These are phyloP conservation scores for Therioaphis trifolii DNA, from an alignment of 2,888 invertebrate genomes.

Conservation along the genomic window DNA sequence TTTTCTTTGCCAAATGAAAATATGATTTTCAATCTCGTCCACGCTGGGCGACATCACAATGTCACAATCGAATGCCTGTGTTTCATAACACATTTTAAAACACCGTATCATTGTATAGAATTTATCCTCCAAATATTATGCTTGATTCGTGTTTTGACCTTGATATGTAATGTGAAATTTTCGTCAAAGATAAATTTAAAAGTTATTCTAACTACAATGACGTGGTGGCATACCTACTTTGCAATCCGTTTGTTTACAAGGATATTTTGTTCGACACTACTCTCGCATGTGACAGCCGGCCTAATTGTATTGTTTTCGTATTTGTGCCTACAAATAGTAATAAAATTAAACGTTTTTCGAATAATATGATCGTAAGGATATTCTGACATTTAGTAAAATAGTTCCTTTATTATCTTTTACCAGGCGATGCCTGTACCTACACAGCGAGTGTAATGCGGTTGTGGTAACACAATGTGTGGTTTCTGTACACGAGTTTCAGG, in stretches of 20 bases:
- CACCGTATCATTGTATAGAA: too few species aligned
- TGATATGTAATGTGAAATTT: too few species aligned
- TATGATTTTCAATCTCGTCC: too few species aligned
- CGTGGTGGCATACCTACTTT: too few species aligned
- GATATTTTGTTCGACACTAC: background rate
- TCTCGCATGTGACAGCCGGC: background rate
- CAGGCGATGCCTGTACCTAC: slow-evolving; percentile 3
- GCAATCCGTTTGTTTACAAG: background rate
- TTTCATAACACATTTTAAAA: too few species aligned
- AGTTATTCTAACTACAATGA: too few species aligned
- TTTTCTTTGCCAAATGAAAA: too few species aligned
- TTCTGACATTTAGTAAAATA: background rate
- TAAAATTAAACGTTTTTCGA: background rate
- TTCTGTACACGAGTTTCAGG: slow-evolving; percentile 9
- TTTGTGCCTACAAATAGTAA: background rate
- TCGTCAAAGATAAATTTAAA: too few species aligned
- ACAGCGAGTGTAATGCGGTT: background rate
- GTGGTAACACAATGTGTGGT: slow-evolving; percentile 1
- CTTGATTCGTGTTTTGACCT: too few species aligned
- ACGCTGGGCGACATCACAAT: too few species aligned
- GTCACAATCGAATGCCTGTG: too few species aligned
- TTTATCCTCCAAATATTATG: too few species aligned
- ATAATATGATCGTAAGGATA: background rate
- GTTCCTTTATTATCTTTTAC: background rate
- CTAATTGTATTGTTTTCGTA: slow-evolving; percentile 2